Evolutionary conservation across 1,140 invertebrate species (phyloP).

Genomic region (Zaprionus davidi): DNA sequence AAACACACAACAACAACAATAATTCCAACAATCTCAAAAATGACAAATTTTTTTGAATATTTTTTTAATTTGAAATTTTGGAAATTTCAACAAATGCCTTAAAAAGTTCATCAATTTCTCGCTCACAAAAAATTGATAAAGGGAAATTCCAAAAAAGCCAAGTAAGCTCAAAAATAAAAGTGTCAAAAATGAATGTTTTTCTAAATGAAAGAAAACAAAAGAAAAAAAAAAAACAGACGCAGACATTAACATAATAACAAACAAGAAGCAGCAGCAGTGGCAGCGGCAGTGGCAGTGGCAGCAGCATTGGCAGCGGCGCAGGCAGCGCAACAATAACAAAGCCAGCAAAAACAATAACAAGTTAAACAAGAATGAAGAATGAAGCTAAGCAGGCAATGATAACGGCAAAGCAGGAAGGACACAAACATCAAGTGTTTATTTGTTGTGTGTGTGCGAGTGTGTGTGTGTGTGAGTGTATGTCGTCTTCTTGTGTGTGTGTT

Average conservation of each 20-base stretch:
- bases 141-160: neutral
- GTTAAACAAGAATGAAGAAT: constrained; percentile 36
- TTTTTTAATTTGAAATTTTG: constrained; percentile 43
- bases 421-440: constrained; percentile 61
- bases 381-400: constrained; percentile 28
- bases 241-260: constrained; percentile 40
- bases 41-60: constrained; percentile 41
- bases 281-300: neutral
- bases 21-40: constrained; percentile 7
- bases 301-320: neutral
- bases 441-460: constrained; percentile 14
- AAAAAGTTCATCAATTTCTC: constrained; percentile 6
- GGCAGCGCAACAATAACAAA: constrained; percentile 27
- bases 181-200: constrained; percentile 7
- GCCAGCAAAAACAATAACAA: constrained; percentile 32
- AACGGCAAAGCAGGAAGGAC: constrained; percentile 19
- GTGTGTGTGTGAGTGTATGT: neutral
- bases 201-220: constrained; percentile 19
- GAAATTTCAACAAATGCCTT: constrained; percentile 38
- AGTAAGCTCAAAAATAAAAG: constrained; percentile 26
- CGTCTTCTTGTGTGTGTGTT: constrained; percentile 2
- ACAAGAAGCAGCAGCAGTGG: neutral
- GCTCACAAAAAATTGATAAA: neutral
- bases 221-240: constrained; percentile 14
- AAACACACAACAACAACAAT: constrained; percentile 15